Evolutionary conservation across 2,888 invertebrate genomes (phyloP), one percentile per base, ranked within the genome.

Genomic region (Calameuta filiformis): DNA sequence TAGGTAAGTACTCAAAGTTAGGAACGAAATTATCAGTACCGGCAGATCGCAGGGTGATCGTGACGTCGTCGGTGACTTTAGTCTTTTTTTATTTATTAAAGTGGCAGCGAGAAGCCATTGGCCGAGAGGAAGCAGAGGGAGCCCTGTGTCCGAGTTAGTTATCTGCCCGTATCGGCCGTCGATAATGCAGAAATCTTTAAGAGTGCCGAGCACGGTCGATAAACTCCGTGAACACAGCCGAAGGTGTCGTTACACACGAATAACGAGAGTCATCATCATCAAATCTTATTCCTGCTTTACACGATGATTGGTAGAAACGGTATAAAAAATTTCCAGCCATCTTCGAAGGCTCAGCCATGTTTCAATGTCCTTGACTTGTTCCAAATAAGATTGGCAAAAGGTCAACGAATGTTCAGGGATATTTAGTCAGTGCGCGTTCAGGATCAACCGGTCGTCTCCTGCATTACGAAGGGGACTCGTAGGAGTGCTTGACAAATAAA

Each of bases 401-500:
- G 15, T 1, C 15, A 40, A 40, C 4, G 40, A 40, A 40, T 40
- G 40, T 40, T 40, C 40, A 15, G 40, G 12, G 12, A 40, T 40
- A 40, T 15, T 40, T 40, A 40, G 12, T 37, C 15, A 12, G 15
- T 4, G 15, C 40, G 15, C 15, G 40, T 15, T 40, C 4, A 40
- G 40, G 40, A 40, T 40, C 40, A 40, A 56, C 23, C 40, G 23
- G 40, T 56, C 23, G 40, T 56, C 40, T 56, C 23, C 40, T 9
- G 40, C 23, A 56, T 56, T 56, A 23, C 40, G 40, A 56, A 56
- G 40, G 40, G 40, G 40, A 56, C 23, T 23, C 40, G 40, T 56
- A 56, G 23, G 23, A 56, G 23, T 23, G 23, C 23, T 56, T 56
- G 40, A 71, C 30, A 30, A 71, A 71, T 34, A 80, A 78, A 85